These are phyloP conservation scores for Apodemus agrarius DNA, from an alignment of 2,797 vertebrate genomes.

Conservation along the genomic window DNA sequence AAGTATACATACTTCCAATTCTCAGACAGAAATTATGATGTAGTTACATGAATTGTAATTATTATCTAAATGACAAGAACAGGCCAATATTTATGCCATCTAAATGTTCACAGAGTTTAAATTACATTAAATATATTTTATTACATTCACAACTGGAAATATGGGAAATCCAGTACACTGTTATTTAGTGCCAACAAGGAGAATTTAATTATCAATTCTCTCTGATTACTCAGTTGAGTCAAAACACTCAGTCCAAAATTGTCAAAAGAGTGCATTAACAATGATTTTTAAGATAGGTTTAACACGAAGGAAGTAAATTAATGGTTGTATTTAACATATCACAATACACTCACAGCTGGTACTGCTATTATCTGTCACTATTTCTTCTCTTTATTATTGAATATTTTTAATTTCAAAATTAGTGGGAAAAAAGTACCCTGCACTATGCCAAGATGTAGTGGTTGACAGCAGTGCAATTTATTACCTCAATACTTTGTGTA, in stretches of 20 bases:
- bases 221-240: background rate
- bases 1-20: background rate
- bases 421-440: background rate
- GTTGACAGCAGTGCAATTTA: background rate
- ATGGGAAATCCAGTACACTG: background rate
- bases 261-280: background rate
- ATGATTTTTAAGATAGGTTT: constrained; percentile 15
- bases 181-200: constrained; percentile 22
- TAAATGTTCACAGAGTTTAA: constrained; percentile 32
- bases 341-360: background rate
- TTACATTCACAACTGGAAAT: constrained; percentile 54
- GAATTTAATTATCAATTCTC: constrained; percentile 15
- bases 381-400: background rate
- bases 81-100: constrained; percentile 65
- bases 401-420: constrained; percentile 37
- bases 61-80: constrained; percentile 25
- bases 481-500: background rate
- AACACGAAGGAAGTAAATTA: background rate
- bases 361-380: background rate
- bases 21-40: constrained; percentile 50
- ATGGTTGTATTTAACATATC: background rate
- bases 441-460: background rate
- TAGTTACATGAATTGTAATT: constrained; percentile 58
- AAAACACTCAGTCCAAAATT: constrained; percentile 15
- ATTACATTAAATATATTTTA: constrained; percentile 50